These are phyloP conservation scores for Linurgus olivaceus DNA, from an alignment of 2,797 vertebrate species.

Conservation along the genomic window DNA sequence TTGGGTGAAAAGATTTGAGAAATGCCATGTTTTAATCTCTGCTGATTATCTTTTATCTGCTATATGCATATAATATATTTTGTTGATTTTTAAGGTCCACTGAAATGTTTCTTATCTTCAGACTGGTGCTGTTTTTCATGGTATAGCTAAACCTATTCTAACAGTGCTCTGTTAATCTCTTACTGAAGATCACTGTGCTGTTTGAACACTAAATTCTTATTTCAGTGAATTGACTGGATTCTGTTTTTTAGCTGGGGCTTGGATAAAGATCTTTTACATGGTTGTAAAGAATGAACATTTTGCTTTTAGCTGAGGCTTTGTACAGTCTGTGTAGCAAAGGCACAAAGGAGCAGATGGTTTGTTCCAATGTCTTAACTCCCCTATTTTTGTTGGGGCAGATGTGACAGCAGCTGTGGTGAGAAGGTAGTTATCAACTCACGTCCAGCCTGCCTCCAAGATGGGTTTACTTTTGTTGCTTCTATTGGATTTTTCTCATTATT, in stretches of 20 bases:
- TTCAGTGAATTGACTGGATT: not conserved
- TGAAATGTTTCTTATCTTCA: not conserved
- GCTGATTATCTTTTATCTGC: not conserved
- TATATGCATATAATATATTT: not conserved
- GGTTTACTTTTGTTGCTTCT: not conserved
- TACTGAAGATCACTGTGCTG: not conserved
- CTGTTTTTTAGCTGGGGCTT: not conserved
- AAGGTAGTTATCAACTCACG: not conserved
- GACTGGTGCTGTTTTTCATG: not conserved
- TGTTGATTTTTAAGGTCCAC: not conserved
- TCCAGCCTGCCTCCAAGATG: not conserved
- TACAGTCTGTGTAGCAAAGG: not conserved
- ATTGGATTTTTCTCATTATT: not conserved
- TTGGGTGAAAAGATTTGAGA: not conserved
- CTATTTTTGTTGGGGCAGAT: not conserved
- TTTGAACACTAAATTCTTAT: not conserved
- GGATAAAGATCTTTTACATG: not conserved
- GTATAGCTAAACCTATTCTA: not conserved
- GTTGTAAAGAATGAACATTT: not conserved
- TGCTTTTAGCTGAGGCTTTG: not conserved
- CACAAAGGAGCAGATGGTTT: not conserved
- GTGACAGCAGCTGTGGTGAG: not conserved
- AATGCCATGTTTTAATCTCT: not conserved
- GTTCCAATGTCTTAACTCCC: not conserved
- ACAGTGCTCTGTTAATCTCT: not conserved